These are phyloP conservation scores for Pseudobourletiella spinata DNA, from an alignment of 1,140 invertebrate species.

Conservation along the genomic window DNA sequence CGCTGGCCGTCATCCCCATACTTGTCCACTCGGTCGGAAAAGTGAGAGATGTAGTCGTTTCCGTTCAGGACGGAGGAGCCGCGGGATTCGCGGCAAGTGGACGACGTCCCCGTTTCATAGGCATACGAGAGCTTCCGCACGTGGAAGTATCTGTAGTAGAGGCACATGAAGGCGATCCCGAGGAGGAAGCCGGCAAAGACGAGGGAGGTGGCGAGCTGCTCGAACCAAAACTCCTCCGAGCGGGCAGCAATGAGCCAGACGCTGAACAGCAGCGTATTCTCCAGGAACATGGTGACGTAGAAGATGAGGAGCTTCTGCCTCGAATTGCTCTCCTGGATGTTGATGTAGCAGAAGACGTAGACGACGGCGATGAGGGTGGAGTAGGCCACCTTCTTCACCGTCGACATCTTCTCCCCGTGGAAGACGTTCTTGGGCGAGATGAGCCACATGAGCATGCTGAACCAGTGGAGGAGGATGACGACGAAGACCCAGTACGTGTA, in stretches of 20 bases:
- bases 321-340: slow-evolving; percentile 70
- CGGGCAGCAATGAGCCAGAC: slow-evolving; percentile 53
- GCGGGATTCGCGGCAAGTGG: neutral
- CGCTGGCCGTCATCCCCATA: neutral
- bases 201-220: slow-evolving; percentile 45
- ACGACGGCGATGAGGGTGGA: slow-evolving; percentile 70
- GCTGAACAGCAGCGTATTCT: slow-evolving; percentile 66
- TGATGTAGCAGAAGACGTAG: slow-evolving; percentile 84
- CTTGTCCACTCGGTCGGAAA: neutral
- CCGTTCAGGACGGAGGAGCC: slow-evolving; percentile 14
- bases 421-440: slow-evolving; percentile 75
- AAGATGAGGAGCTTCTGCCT: slow-evolving; percentile 73
- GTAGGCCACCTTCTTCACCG: slow-evolving; percentile 54
- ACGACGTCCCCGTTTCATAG: slow-evolving; percentile 20
- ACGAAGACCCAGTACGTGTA: slow-evolving; percentile 75
- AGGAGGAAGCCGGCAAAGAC: slow-evolving; percentile 57
- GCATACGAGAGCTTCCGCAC: slow-evolving; percentile 42
- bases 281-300: slow-evolving; percentile 84
- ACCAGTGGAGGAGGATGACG: slow-evolving; percentile 68
- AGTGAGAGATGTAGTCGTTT: neutral
- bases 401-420: slow-evolving; percentile 63
- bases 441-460: slow-evolving; percentile 76
- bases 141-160: slow-evolving; percentile 66
- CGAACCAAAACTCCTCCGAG: slow-evolving; percentile 43
- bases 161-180: slow-evolving; percentile 71